These are phyloP conservation scores for Malthinus seriepunctatus DNA, from an alignment of 2,888 invertebrate genomes.

Conservation along the genomic window DNA sequence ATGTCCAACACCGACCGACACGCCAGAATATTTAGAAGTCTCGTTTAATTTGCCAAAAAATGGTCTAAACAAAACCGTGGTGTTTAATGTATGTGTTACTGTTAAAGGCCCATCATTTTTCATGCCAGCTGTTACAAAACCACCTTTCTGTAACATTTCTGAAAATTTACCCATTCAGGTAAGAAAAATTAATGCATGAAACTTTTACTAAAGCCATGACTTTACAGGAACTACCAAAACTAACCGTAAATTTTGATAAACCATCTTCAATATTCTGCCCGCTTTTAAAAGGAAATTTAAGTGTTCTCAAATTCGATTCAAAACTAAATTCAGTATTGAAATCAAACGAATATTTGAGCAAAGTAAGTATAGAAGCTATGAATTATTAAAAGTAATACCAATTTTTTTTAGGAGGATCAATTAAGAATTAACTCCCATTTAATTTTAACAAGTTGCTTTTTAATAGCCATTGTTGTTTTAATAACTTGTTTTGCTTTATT, in stretches of 20 bases:
- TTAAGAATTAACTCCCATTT: constrained; percentile 28
- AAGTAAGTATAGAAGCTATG: not conserved
- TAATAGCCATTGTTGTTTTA: constrained; percentile 26
- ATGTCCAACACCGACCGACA: constrained; percentile 4
- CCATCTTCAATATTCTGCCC: too few relatives aligned
- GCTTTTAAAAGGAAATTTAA: not conserved
- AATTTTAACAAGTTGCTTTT: constrained; percentile 27
- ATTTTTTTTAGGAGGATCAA: constrained; percentile 26
- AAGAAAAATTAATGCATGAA: too few relatives aligned
- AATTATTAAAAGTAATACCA: not conserved
- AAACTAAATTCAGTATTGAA: not conserved
- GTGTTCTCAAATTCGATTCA: not conserved
- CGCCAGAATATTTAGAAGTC: constrained; percentile 8
- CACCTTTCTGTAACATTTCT: too few relatives aligned
- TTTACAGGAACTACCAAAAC: too few relatives aligned
- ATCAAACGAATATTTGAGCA: not conserved
- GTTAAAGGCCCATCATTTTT: constrained; percentile 16
- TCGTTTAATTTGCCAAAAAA: constrained; percentile 8
- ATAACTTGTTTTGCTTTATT: constrained; percentile 29
- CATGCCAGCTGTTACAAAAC: constrained; percentile 8
- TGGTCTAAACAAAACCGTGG: not conserved
- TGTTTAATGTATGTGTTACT: constrained; percentile 13
- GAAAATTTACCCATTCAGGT: too few relatives aligned
- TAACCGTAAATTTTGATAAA: too few relatives aligned
- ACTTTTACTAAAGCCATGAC: too few relatives aligned